Evolutionary conservation across 2,888 invertebrate species (phyloP).

Genomic region (Bedellia somnulentella): DNA sequence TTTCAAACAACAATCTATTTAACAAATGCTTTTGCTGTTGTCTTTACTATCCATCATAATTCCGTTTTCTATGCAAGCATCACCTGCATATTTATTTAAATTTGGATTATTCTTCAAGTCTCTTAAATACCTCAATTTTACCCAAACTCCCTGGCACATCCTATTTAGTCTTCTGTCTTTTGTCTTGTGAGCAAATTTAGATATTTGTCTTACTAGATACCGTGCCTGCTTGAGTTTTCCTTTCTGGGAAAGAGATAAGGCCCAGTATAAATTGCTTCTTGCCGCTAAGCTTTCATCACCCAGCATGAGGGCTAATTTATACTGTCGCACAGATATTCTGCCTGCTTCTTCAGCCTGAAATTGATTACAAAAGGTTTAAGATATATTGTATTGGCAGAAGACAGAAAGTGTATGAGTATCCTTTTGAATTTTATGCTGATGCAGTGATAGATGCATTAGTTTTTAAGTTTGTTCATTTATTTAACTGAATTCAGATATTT

Average conservation of each 20-base stretch:
- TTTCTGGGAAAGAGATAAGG: conserved; percentile 85
- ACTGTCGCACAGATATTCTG: conserved; percentile 81
- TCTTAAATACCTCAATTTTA: conserved; percentile 69
- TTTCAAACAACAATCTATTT: too few species aligned
- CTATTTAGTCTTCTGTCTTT: conserved; percentile 68
- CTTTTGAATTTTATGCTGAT: too few species aligned
- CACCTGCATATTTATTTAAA: too few species aligned
- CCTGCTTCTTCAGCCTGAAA: conserved; percentile 85
- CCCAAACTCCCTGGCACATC: conserved; percentile 89
- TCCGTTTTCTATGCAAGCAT: too few species aligned
- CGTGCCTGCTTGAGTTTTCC: conserved; percentile 67
- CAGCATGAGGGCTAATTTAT: conserved; percentile 75
- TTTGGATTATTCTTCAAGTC: too few species aligned
- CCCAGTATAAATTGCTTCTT: conserved; percentile 83
- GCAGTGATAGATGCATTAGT: too few species aligned
- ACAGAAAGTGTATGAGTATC: conserved; percentile 2
- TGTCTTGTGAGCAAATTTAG: conserved; percentile 30
- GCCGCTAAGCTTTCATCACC: conserved; percentile 81
- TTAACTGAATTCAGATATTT: too few species aligned
- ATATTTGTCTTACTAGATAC: conserved; percentile 55
- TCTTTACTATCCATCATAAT: too few species aligned
- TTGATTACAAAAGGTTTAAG: conserved; percentile 7
- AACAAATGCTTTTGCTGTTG: too few species aligned
- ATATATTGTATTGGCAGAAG: conserved; percentile 3
- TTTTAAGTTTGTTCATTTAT: too few species aligned